Base-by-base conservation (phyloP, 2,888 invertebrate genomes). In the Phania funesta region DNA sequence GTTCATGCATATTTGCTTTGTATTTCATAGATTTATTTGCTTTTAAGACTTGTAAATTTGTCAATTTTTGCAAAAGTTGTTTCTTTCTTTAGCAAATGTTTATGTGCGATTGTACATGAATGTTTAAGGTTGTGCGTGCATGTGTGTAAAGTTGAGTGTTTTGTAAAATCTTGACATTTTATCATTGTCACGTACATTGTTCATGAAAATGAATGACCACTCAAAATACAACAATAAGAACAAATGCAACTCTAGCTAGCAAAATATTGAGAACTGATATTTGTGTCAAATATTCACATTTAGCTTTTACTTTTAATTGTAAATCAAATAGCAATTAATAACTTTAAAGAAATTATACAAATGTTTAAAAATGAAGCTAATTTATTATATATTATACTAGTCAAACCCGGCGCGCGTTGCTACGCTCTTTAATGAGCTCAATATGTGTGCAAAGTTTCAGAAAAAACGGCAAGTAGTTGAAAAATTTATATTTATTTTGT, bases 11-110 rank as follows among this genome's bases (percentile, higher is more conserved):
- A 46, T 73, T 46, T 76, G 26, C 50, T 50, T 44, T 22, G 54
- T 48, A 5, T 64, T 62, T 54, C 62, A 70, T 68, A 62, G 70
- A 77, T 77, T 77, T 77, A 70, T 77, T 77, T 77, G 38, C 65
- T 71, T 81, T 76, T 54, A n/a, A n/a, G 58, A 62, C 64, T 77
- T 74, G 62, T 68, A 82, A 82, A 74, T 82, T 82, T 82, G 81
- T 77, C 50, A 77, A 81, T 74, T 77, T 74, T 74, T 64, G 48
- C 38, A 52, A 62, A 64, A 60, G 16, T 24, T 46, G 9, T 60
- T 54, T 44, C 38, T 13, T 48, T 26, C 35, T 29, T 1, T 3
- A 24, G 18, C 24, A 73, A 74, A 46, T 64, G 50, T 52, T 67
- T 50, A 60, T 75, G 41, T 50, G 29, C 50, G 56, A 44, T 38